These are phyloP conservation scores for Germaria angustata DNA, from an alignment of 2,888 invertebrate genomes.

Conservation along the genomic window DNA sequence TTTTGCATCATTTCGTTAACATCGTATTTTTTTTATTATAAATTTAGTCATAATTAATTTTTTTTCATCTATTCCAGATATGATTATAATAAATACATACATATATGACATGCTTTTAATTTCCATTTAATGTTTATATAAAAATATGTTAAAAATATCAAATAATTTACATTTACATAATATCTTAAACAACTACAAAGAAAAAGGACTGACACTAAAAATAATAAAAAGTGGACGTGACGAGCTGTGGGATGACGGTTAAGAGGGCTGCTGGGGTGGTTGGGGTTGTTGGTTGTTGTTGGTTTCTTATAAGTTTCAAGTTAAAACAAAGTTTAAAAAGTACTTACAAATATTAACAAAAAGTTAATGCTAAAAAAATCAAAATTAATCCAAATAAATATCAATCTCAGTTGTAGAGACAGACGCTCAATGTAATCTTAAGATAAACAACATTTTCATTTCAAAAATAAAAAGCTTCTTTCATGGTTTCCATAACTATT, in stretches of 20 bases:
- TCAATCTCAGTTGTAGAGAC: background rate
- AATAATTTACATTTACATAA: slow-evolving; percentile 59
- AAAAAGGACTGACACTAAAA: slow-evolving; percentile 25
- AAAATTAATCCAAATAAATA: slow-evolving; percentile 44
- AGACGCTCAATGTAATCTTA: slow-evolving; percentile 23
- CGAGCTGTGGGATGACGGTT: too few species aligned
- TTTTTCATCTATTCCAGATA: slow-evolving; percentile 19
- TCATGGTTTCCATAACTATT: slow-evolving; percentile 17
- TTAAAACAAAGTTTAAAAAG: slow-evolving; percentile 29
- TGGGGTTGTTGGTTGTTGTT: background rate
- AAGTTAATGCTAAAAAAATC: slow-evolving; percentile 17
- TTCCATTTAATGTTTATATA: slow-evolving; percentile 53
- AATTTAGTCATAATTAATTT: background rate
- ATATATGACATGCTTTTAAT: slow-evolving; percentile 45
- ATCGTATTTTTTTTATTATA: slow-evolving; percentile 33
- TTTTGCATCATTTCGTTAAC: slow-evolving; percentile 11
- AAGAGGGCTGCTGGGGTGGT: background rate
- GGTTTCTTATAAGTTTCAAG: background rate
- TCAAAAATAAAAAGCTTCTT: slow-evolving; percentile 30
- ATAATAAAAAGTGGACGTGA: slow-evolving; percentile 20
- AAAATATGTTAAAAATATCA: slow-evolving; percentile 60
- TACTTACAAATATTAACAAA: slow-evolving; percentile 57
- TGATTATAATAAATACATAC: slow-evolving; percentile 57
- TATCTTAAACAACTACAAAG: slow-evolving; percentile 47
- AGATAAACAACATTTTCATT: slow-evolving; percentile 5